phyloP scores from a whole-genome alignment of 2,797 vertebrate species.

The Labeo calbasu region DNA sequence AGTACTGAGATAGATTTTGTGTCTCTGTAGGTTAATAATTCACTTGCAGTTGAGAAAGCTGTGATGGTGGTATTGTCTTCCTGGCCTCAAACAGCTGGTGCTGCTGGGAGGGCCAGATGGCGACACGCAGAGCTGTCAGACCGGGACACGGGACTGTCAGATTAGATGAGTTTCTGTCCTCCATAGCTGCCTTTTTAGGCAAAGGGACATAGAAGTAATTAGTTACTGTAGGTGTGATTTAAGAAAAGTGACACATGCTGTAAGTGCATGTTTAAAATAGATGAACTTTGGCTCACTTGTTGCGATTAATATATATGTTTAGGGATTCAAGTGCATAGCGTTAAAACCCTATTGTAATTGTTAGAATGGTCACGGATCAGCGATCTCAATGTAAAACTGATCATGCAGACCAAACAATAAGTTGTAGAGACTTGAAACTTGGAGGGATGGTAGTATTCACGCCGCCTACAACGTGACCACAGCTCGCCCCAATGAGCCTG shows the following conservation, averaged over 20 bases:
- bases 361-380: too few relatives aligned
- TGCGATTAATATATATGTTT: too few relatives aligned
- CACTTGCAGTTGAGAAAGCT: constrained; percentile 60
- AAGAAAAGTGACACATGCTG: neutral
- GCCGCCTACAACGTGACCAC: too few relatives aligned
- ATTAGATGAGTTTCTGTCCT: constrained; percentile 52
- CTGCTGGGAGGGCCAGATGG: constrained; percentile 76
- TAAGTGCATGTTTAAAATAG: neutral
- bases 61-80: constrained; percentile 59
- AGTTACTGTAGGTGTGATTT: neutral
- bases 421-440: too few relatives aligned
- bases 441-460: too few relatives aligned
- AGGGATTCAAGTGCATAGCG: too few relatives aligned
- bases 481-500: too few relatives aligned
- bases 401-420: too few relatives aligned
- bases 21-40: constrained; percentile 72
- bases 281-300: neutral
- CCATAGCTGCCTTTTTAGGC: neutral
- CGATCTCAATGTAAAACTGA: too few relatives aligned
- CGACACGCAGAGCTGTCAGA: constrained; percentile 51
- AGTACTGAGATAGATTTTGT: constrained; percentile 43
- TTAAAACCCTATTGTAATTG: too few relatives aligned
- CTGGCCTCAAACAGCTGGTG: constrained; percentile 74
- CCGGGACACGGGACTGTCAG: constrained; percentile 45
- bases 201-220: neutral